Conservation (phyloP, 1,140 invertebrate species). For the Drosophila nigrodunni region DNA sequence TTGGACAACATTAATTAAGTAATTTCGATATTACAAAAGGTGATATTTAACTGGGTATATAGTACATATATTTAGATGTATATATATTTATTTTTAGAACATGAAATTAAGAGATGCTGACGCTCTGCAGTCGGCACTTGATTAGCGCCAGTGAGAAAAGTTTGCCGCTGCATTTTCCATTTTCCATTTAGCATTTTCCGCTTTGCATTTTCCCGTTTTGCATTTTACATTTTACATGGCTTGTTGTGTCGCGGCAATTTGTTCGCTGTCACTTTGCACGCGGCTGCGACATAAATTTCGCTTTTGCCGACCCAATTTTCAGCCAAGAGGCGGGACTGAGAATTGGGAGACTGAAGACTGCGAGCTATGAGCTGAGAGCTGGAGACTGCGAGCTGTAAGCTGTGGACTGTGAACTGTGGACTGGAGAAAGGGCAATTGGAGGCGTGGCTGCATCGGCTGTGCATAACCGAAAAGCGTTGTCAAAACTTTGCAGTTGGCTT, state of each 20-base stretch:
- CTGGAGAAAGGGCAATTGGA: neutral
- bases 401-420: too few species aligned
- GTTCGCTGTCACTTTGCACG: conserved; percentile 81
- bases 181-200: neutral
- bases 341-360: too few species aligned
- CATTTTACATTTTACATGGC: conserved; percentile 48
- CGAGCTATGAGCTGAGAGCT: too few species aligned
- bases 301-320: conserved; percentile 79
- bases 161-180: conserved; percentile 21
- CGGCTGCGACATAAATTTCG: conserved; percentile 81
- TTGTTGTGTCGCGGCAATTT: conserved; percentile 76
- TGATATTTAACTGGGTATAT: neutral
- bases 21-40: too few species aligned
- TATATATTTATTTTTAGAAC: conserved; percentile 15
- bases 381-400: too few species aligned
- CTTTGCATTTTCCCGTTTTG: conserved; percentile 19
- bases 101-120: conserved; percentile 41
- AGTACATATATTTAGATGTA: neutral
- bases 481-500: conserved; percentile 81
- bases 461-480: conserved; percentile 72
- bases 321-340: neutral
- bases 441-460: conserved; percentile 45
- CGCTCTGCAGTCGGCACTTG: conserved; percentile 36
- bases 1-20: too few species aligned
- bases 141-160: conserved; percentile 56